Base-by-base conservation (phyloP, 2,113 vertebrate genomes). In the Myiozetetes cayanensis region DNA sequence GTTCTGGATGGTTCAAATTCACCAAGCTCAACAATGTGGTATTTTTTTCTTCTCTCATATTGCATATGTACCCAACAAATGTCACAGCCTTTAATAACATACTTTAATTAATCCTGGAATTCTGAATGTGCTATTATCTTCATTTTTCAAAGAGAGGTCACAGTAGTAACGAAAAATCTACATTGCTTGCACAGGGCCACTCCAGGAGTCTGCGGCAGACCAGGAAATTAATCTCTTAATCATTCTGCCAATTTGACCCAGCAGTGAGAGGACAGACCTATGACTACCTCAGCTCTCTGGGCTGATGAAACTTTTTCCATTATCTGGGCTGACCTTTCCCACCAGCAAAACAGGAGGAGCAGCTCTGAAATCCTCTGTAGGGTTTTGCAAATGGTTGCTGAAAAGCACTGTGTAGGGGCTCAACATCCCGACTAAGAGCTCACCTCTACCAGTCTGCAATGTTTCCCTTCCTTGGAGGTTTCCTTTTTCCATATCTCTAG, bases 221-320 rank as follows among this genome's bases (percentile, higher is more conserved):
- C 68, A 77, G 79, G 59, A 95, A 96, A 95, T 95, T 63, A 93
- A 90, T 84, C 80, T 78, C 55, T 92, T 92, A 61, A 92, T 94
- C 73, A 81, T 93, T 67, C 73, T 94, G 76, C 80, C 68, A 46
- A 5, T 83, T 62, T 77, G 72, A 84, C 35, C 85, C 72, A 15
- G 49, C 2, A 7, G 20, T 11, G 62, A 65, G 67, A 80, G 68
- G 66, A 70, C 46, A 90, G 76, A 91, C 59, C 85, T 71, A 6
- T 4, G 53, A 62, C 44, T 72, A 44, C 59, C 67, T 52, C 79
- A 72, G 86, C 56, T 65, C 53, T 25, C 44, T 14, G 53, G 27
- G 15, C n/a, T 66, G 59, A 80, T 33, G 6, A 53, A 91, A 72
- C 49, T 22, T 4, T 39, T 82, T 33, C 23, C 23, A 15, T 67